Percentiles rank a stretch among this genome's conserved stretches.
These are phyloP conservation scores for Hecatera dysodea DNA, from an alignment of 2,888 invertebrate species.

Conservation along the genomic window DNA sequence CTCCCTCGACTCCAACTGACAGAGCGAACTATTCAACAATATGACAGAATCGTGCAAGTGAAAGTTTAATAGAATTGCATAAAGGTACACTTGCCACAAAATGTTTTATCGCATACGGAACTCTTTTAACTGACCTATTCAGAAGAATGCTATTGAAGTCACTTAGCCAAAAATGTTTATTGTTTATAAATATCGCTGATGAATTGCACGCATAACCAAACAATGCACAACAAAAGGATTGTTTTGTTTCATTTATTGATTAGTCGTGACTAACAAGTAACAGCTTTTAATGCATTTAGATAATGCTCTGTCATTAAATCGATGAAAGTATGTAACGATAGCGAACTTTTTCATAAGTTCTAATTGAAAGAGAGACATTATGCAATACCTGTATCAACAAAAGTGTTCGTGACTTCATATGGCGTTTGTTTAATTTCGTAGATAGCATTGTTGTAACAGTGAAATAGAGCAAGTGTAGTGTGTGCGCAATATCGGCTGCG, in stretches of 20 bases:
- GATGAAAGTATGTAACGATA: conserved; percentile 16
- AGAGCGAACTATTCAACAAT: conserved; percentile 68
- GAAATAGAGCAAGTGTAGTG: conserved; percentile 42
- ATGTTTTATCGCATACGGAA: conserved; percentile 70
- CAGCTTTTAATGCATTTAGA: conserved; percentile 6
- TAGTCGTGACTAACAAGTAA: conserved; percentile 7
- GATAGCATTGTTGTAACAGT: conserved; percentile 52
- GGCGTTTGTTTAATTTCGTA: conserved; percentile 50
- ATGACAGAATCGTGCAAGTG: conserved; percentile 81
- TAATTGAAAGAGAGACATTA: conserved; percentile 39
- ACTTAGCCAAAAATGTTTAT: conserved; percentile 16
- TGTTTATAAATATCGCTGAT: conserved; percentile 15
- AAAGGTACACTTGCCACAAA: conserved; percentile 77
- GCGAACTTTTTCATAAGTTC: conserved; percentile 13
- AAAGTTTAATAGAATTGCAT: conserved; percentile 81
- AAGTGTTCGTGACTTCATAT: conserved; percentile 31
- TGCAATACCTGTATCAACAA: conserved; percentile 52
- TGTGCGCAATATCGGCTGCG: conserved; percentile 49
- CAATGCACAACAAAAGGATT: conserved; percentile 11
- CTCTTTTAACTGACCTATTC: conserved; percentile 54
- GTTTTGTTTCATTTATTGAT: conserved; percentile 16
- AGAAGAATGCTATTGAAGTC: conserved; percentile 51
- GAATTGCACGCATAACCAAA: conserved; percentile 19
- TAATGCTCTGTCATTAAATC: conserved; percentile 28
- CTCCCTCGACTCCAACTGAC: conserved; percentile 38